Percentiles rank a stretch among this genome's conserved stretches.
Evolutionary conservation across 2,797 vertebrate species (phyloP).

Genomic region (Mormyrops attenuatus): DNA sequence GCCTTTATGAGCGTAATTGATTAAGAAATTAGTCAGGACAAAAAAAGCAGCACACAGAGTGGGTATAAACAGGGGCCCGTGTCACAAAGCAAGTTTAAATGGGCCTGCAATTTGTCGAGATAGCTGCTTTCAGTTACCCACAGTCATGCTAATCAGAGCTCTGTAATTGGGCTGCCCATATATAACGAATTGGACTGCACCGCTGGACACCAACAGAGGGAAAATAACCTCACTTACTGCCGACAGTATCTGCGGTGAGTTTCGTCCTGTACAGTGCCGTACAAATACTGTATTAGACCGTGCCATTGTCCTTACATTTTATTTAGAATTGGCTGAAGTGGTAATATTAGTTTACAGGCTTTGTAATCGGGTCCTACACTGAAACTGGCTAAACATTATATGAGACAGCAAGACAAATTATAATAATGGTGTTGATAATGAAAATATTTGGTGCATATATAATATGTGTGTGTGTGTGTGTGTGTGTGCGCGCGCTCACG

Average conservation of each 20-base stretch:
- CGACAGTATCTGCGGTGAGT: not conserved
- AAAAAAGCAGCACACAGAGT: not conserved
- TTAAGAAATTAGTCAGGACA: slow-evolving; percentile 9
- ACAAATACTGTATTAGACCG: not conserved
- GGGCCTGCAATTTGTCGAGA: slow-evolving; percentile 1
- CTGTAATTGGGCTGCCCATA: not conserved
- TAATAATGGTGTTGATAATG: not conserved
- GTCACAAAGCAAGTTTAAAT: slow-evolving; percentile 14
- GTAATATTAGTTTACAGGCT: not conserved
- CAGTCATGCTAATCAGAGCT: slow-evolving; percentile 9
- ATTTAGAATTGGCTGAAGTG: not conserved
- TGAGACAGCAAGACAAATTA: not conserved
- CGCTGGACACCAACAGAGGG: not conserved
- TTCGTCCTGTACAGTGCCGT: not conserved
- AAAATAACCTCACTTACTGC: not conserved
- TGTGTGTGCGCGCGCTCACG: not conserved
- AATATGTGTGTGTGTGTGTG: not conserved
- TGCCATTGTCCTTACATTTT: not conserved
- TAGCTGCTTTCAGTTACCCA: not conserved
- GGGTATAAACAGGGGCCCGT: not conserved
- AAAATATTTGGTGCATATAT: not conserved
- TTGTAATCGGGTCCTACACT: not conserved
- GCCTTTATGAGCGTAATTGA: not conserved
- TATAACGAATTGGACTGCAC: not conserved
- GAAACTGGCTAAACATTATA: not conserved